Evolutionary conservation across 1,140 invertebrate species (phyloP).

Genomic region (Melitaea cinxia): DNA sequence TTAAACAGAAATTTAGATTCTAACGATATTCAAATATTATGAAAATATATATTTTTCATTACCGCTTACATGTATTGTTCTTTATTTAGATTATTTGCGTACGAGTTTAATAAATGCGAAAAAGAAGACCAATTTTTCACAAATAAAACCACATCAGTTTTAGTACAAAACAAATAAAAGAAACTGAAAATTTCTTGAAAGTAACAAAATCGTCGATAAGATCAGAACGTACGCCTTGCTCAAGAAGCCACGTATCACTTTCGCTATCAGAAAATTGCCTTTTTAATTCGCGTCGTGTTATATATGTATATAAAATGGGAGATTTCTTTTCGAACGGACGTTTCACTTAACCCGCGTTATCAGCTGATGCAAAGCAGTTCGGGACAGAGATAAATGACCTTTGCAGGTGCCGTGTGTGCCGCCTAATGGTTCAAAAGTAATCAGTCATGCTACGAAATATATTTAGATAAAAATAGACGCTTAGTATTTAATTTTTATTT

Average conservation of each 20-base stretch:
- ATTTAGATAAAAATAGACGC: constrained; percentile 2
- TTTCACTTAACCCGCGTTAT: constrained; percentile 28
- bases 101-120: no score
- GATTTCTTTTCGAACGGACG: constrained; percentile 13
- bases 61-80: no score
- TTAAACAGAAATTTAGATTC: no score
- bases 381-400: constrained; percentile 34
- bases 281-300: constrained; percentile 14
- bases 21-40: no score
- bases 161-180: no score
- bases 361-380: constrained; percentile 10
- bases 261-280: constrained; percentile 23
- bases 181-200: no score
- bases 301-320: constrained; percentile 9
- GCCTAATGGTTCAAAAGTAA: constrained; percentile 31
- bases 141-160: no score
- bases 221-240: neutral
- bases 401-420: constrained; percentile 25
- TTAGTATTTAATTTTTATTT: neutral
- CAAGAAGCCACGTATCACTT: neutral
- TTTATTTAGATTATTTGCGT: no score
- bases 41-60: no score
- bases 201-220: neutral
- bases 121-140: no score
- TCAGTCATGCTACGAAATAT: constrained; percentile 28